Evolutionary conservation across 2,797 vertebrate species (phyloP), one percentile per base, ranked within the genome.

Genomic region (Phalanger gymnotis): DNA sequence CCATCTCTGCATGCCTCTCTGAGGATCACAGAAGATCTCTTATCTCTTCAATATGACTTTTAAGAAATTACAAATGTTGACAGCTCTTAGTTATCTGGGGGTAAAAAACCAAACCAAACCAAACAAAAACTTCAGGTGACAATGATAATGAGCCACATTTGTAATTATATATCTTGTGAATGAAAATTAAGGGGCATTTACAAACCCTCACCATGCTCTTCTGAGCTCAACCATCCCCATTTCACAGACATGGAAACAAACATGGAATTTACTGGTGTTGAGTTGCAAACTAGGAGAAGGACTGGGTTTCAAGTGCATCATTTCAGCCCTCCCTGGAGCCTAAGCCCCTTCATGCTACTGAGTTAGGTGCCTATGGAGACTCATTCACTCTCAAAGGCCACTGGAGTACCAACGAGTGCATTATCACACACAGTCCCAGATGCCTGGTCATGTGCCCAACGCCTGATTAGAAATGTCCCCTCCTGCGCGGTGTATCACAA

Each of bases 1-100:
- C 22, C n/a, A 73, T 40, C 19, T 47, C 40, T 51, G 40, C 22
- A 87, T 25, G 73, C 22, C 40, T 87, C 40, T 87, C 40, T 12
- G 73, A 47, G 22, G 22, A 87, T 47, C 40, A 27, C 73, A 87
- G 13, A 40, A 40, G 22, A 87, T 47, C 9, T 3, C 40, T 34
- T 73, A 14, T 95, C 96, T 81, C 91, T 81, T 22, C 96, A 92
- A 56, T 28, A 47, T 66, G 93, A 93, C 91, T 90, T 90, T 92
- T 93, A 93, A 61, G 52, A 51, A 94, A 94, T 73, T 93, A 57
- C 0, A 4, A 55, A 11, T 51, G 56, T 55, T 93, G 95, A 96
- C 54, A 34, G 47, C 28, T 7, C 53, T 14, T 54, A 2, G 31
- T 47, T 56, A 28, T 30, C 25, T 54, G 55, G 52, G n/a, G 66